These are phyloP conservation scores for Lontra canadensis DNA, from an alignment of 2,113 vertebrate genomes.

Conservation along the genomic window DNA sequence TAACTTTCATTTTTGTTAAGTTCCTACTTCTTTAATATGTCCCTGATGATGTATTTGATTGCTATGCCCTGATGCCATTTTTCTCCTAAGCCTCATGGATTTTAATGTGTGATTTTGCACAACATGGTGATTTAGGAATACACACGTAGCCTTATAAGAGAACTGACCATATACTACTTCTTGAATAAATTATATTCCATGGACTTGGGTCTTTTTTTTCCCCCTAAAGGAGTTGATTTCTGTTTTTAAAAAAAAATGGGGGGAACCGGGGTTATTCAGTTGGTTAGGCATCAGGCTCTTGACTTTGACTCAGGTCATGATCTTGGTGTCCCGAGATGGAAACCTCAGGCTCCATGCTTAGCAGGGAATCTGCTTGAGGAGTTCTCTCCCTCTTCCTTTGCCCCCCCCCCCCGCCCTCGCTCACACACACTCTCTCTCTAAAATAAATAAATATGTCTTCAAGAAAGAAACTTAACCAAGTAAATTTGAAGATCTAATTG, in stretches of 20 bases:
- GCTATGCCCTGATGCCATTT: neutral
- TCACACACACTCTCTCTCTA: no score
- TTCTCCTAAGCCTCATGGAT: neutral
- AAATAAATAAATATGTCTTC: neutral
- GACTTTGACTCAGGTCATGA: neutral
- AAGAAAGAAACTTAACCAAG: neutral
- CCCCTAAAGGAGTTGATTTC: neutral
- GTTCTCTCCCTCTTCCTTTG: neutral
- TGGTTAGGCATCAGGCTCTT: neutral
- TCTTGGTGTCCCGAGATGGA: neutral
- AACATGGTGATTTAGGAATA: neutral
- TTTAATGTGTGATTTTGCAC: neutral
- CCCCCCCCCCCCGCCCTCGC: no score
- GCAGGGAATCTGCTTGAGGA: neutral
- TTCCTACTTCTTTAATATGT: neutral
- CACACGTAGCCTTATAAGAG: neutral
- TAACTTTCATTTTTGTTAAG: neutral
- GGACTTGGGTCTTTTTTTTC: neutral
- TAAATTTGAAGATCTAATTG: neutral
- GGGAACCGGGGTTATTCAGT: neutral
- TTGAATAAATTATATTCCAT: neutral
- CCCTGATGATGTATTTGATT: neutral
- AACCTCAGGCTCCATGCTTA: neutral
- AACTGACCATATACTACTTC: neutral
- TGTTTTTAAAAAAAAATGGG: neutral